phyloP scores from a whole-genome alignment of 2,113 vertebrate species.

The Dendrocopos noguchii region DNA sequence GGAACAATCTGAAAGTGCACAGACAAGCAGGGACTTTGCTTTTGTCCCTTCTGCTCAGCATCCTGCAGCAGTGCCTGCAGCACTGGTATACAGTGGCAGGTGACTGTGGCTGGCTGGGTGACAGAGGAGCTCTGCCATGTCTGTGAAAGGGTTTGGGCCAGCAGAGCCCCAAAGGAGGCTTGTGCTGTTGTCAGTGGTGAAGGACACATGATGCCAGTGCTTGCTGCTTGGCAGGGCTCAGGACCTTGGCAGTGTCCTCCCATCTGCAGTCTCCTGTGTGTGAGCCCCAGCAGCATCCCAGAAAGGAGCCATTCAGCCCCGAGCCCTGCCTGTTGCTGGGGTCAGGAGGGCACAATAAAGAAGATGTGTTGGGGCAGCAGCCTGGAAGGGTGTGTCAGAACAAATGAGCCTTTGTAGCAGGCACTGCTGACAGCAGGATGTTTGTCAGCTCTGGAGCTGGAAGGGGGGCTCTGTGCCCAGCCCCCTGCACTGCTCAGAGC shows the following conservation, averaged over 20 bases:
- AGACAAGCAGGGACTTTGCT: neutral
- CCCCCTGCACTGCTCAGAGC: neutral
- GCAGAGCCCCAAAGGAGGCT: neutral
- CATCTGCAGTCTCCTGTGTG: neutral
- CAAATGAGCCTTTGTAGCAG: neutral
- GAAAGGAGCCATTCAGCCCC: neutral
- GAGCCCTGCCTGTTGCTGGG: neutral
- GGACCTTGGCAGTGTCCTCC: neutral
- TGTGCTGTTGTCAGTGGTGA: neutral
- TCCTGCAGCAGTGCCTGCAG: neutral
- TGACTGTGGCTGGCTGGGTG: neutral
- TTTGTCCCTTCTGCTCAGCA: neutral
- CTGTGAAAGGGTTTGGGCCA: neutral
- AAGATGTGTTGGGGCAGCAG: neutral
- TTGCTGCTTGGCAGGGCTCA: neutral
- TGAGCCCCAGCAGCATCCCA: neutral
- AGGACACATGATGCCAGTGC: fast-evolving
- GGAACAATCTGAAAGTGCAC: neutral
- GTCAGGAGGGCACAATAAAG: constrained; percentile 30
- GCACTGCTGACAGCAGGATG: neutral
- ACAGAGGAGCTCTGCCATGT: neutral
- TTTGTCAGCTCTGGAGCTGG: constrained; percentile 27
- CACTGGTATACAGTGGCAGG: neutral
- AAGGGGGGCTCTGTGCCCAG: neutral
- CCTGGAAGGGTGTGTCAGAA: neutral